Percentiles rank a stretch among this genome's conserved stretches.
Evolutionary conservation across 2,888 invertebrate genomes (phyloP).

Genomic region (Megamerina dolium): DNA sequence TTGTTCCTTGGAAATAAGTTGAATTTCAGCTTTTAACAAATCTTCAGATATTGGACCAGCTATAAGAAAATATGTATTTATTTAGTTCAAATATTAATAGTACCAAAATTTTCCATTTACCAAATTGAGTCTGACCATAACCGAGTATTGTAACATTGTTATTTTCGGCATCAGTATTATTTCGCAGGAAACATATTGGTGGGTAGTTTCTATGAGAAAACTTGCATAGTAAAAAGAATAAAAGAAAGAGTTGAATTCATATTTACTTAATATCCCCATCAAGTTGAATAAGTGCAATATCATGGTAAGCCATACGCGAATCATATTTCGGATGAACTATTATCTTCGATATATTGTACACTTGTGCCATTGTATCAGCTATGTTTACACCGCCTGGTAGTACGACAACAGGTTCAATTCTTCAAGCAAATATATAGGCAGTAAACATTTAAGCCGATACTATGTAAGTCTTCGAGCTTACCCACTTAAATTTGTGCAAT

Average conservation of each 20-base stretch:
- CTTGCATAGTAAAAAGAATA: too few relatives aligned
- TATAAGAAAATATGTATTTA: background rate
- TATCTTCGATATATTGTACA: slow-evolving; percentile 9
- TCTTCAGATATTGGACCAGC: background rate
- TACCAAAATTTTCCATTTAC: too few relatives aligned
- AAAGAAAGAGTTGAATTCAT: too few relatives aligned
- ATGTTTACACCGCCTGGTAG: slow-evolving; percentile 20
- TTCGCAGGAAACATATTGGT: too few relatives aligned
- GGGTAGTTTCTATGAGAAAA: too few relatives aligned
- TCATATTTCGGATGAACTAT: slow-evolving; percentile 16
- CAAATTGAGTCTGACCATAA: slow-evolving; percentile 54
- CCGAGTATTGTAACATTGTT: slow-evolving; percentile 55
- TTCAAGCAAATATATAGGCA: too few relatives aligned
- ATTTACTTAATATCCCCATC: slow-evolving; percentile 1
- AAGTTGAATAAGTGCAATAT: slow-evolving; percentile 19
- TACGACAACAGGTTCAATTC: slow-evolving; percentile 16
- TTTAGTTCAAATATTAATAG: too few relatives aligned
- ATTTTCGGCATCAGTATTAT: too few relatives aligned
- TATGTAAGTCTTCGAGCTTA: too few relatives aligned
- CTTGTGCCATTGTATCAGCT: slow-evolving; percentile 4
- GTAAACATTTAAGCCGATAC: too few relatives aligned
- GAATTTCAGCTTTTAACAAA: background rate
- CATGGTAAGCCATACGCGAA: slow-evolving; percentile 15
- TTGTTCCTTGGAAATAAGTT: background rate
- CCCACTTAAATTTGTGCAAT: too few relatives aligned